phyloP scores from a whole-genome alignment of 30 jellyfish, hydroid and myxozoan genomes.

The Pseudorhiza aurosa region DNA sequence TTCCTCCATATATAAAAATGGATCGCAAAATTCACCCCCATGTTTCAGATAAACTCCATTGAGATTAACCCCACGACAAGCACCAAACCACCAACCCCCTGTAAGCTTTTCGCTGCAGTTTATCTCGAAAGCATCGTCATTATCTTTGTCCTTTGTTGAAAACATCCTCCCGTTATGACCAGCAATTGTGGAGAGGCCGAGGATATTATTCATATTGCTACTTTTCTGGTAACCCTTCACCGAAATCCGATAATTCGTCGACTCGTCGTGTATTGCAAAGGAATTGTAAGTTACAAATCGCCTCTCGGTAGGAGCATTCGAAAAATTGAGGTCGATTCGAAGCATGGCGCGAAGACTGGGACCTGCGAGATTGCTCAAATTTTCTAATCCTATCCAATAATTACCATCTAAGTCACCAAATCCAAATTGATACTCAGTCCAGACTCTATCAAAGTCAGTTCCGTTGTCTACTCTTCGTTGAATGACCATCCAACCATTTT shows the following conservation, averaged over 20 bases:
- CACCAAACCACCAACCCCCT: background rate
- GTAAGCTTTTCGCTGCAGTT: background rate
- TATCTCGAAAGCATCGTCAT: background rate
- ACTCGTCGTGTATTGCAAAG: background rate
- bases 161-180: background rate
- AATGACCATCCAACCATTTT: slow-evolving; percentile 27
- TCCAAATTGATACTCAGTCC: slow-evolving; percentile 24
- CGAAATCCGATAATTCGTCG: background rate
- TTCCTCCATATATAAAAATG: background rate
- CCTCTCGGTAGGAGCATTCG: background rate
- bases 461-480: slow-evolving; percentile 21
- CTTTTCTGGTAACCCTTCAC: background rate
- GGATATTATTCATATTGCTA: background rate
- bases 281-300: background rate
- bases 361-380: background rate
- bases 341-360: background rate
- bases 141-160: background rate
- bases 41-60: background rate
- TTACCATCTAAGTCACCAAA: slow-evolving; percentile 19
- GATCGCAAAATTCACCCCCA: no score
- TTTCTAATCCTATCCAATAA: slow-evolving; percentile 36
- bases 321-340: background rate
- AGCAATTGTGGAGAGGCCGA: background rate
- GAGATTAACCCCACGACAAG: background rate
- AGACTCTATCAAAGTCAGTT: slow-evolving; percentile 10